Evolutionary conservation across 2,888 invertebrate species (phyloP).

Genomic region (Spilosoma lubricipeda): DNA sequence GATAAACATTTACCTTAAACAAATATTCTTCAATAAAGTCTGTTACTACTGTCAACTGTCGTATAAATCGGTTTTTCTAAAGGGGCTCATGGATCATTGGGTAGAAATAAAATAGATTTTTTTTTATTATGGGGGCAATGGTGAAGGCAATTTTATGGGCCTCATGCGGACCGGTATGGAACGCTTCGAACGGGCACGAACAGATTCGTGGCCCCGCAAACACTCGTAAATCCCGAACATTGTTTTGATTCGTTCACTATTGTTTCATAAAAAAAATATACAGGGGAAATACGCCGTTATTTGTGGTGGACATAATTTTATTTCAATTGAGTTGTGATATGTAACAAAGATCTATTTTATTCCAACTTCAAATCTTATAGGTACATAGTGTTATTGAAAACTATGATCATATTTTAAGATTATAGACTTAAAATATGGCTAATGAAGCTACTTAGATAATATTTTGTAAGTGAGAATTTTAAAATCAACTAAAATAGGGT

Average conservation of each 20-base stretch:
- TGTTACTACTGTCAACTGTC: slow-evolving; percentile 55
- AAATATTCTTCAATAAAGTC: slow-evolving; percentile 50
- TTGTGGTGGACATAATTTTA: slow-evolving; percentile 68
- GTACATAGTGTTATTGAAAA: slow-evolving; percentile 7
- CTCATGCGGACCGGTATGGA: slow-evolving; percentile 56
- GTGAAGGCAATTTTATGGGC: slow-evolving; percentile 70
- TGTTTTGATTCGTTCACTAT: slow-evolving; percentile 69
- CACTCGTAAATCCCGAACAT: slow-evolving; percentile 75
- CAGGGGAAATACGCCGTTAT: slow-evolving; percentile 55
- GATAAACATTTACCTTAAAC: slow-evolving; percentile 46
- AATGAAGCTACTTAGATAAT: no score
- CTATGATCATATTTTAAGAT: background rate
- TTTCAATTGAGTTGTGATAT: slow-evolving; percentile 68
- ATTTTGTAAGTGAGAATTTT: background rate
- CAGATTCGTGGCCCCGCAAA: slow-evolving; percentile 73
- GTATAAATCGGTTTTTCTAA: slow-evolving; percentile 51
- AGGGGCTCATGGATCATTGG: slow-evolving; percentile 51
- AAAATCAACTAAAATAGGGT: background rate
- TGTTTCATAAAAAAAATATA: slow-evolving; percentile 63
- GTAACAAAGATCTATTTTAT: slow-evolving; percentile 46
- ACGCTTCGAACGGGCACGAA: slow-evolving; percentile 57
- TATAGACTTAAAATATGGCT: no score
- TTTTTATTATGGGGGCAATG: slow-evolving; percentile 69
- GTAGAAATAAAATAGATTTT: slow-evolving; percentile 65
- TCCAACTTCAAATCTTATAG: slow-evolving; percentile 13